These are phyloP conservation scores for Phengaris alcon DNA, from an alignment of 2,888 invertebrate genomes.

Conservation along the genomic window DNA sequence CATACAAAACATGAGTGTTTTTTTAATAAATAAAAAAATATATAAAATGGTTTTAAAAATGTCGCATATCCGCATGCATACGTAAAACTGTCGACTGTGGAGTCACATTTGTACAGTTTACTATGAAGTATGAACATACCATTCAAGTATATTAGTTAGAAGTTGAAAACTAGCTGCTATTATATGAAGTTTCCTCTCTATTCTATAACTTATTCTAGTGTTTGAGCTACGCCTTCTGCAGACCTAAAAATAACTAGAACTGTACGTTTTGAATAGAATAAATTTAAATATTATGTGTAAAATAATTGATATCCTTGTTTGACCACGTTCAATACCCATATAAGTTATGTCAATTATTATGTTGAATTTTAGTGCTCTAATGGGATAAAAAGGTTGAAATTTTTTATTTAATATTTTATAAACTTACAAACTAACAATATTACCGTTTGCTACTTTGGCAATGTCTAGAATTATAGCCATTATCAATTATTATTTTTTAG, in stretches of 20 bases:
- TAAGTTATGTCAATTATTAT: neutral
- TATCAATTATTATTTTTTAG: too few species aligned
- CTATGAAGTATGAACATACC: neutral
- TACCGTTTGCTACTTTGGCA: too few species aligned
- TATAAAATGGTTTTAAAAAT: neutral
- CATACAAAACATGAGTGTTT: too few species aligned
- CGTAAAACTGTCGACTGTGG: neutral
- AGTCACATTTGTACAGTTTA: neutral
- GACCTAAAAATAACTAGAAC: neutral
- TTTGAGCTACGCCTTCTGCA: neutral
- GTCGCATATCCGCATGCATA: neutral
- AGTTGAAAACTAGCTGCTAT: conserved; percentile 7
- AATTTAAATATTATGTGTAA: neutral
- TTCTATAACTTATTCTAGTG: neutral
- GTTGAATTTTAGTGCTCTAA: neutral
- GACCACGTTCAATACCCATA: neutral
- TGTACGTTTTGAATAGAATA: neutral
- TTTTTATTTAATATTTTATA: too few species aligned
- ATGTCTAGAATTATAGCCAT: too few species aligned
- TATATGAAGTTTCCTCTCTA: neutral
- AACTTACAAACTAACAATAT: too few species aligned
- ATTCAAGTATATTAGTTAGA: neutral
- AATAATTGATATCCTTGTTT: conserved; percentile 11
- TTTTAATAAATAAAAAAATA: neutral
- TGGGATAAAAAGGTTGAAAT: too few species aligned